Evolutionary conservation across 2,888 invertebrate species (phyloP), one percentile per base, ranked within the genome.

Genomic region (Drosophila pseudotakahashii): DNA sequence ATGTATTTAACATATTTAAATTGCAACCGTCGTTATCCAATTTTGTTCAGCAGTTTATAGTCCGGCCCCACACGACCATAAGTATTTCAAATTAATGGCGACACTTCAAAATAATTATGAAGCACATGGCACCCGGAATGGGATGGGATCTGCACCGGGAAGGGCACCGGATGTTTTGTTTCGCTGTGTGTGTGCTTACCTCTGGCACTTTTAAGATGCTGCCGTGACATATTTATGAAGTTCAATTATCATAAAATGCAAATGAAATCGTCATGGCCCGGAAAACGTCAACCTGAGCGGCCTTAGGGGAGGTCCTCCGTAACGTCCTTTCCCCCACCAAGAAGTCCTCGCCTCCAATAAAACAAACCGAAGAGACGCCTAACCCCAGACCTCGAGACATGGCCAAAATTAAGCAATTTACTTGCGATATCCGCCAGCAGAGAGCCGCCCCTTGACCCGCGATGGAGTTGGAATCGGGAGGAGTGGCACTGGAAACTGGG

Each of bases 221-320:
- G 78, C 68, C 76, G 77, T 86, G 89, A 89, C 87, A 89, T 88
- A 86, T 88, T 88, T 89, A 88, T 88, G 79, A 86, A 81, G 87
- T 86, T 88, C 88, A 85, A 88, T 89, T 89, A 87, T 88, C 86
- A 86, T 86, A 86, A 86, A 86, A 86, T 86, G 86, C 86, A 88
- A 86, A 86, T 86, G 89, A 88, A 89, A 86, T 89, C 88, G 89
- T 86, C 89, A 86, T 81, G 82, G 54, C 73, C 75, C 83, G 73
- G 79, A 84, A 87, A 85, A 81, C 89, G 79, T 85, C 88, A 89
- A 85, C 77, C 79, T 84, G 70, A 47, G 39, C 61, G 64, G 50
- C 57, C 44, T 34, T 62, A 48, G 63, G 62, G 63, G 63, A 48
- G 59, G 41, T 19, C 23, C 11, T 41, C 26, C 23, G 34, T 1